Base-by-base conservation (phyloP, 2,888 invertebrate species). In the Clostera curtula region DNA sequence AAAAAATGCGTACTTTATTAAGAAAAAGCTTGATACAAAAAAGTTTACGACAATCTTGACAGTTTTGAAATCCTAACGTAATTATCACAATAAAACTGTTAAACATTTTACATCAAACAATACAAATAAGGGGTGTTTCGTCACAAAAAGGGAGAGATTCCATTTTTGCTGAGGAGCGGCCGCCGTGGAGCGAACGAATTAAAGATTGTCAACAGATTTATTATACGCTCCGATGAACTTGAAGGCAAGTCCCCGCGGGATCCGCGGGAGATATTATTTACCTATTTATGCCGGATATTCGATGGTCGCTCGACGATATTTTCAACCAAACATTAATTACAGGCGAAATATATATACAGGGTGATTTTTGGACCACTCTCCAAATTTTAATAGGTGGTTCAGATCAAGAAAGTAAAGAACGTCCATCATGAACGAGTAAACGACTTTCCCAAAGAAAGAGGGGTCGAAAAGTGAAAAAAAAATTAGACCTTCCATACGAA, bases 161-260 rank as follows among this genome's bases (percentile, higher is more conserved):
- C 46, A 54, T 65, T 68, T 68, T 66, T 62, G 65, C 66, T 60
- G 62, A 50, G 61, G 61, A 51, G 41, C 48, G 48, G 47, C 43
- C 48, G 53, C 49, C 43, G 48, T 52, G 56, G 51, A 58, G 60
- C 58, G 60, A 56, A 61, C 59, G 69, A 80, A 80, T 80, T 79
- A 82, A 76, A 76, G 76, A 75, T 74, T 77, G 79, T 77, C 82
- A 82, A 79, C 82, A 80, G 72, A 73, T 79, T 82, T 79, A 80
- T 80, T 79, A 82, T 59, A 62, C 76, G 80, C 74, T 77, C 71
- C 75, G 62, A 58, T 75, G 82, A 76, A 65, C 63, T 40, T 62
- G 51, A 49, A 56, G 59, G 39, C 56, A 47, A 39, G 48, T 48
- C 59, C 69, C 62, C 49, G 31, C 29, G 70, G 62, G 70, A 22